Evolutionary conservation across 2,888 invertebrate genomes (phyloP).

Genomic region (Harpagoxenus sublaevis): DNA sequence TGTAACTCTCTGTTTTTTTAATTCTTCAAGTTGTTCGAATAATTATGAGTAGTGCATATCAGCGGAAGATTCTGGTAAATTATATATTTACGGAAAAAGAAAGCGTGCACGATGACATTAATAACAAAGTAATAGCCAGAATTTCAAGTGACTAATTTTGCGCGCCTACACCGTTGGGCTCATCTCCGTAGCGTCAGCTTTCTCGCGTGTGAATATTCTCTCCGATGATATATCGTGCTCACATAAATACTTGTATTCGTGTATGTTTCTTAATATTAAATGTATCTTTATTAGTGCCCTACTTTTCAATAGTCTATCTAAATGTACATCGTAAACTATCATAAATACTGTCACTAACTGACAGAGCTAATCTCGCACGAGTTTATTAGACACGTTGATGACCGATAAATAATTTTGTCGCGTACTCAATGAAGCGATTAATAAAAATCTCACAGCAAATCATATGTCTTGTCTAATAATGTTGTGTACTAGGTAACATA

Average conservation of each 20-base stretch:
- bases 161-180: conserved; percentile 72
- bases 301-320: not conserved
- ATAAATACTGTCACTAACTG: not conserved
- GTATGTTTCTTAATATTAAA: conserved; percentile 10
- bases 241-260: conserved; percentile 8
- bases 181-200: conserved; percentile 73
- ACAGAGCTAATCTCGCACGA: not conserved
- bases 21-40: too few relatives aligned
- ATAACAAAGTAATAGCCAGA: conserved; percentile 12
- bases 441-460: not conserved
- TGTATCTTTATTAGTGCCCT: not conserved
- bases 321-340: not conserved
- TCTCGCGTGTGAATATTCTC: conserved; percentile 70
- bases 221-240: conserved; percentile 12
- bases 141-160: conserved; percentile 43
- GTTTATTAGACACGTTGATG: not conserved
- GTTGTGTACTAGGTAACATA: not conserved
- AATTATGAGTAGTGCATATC: not conserved
- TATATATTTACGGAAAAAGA: conserved; percentile 21
- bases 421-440: not conserved
- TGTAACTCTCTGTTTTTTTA: too few relatives aligned
- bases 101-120: conserved; percentile 3
- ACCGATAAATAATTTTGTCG: conserved; percentile 4
- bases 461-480: conserved; percentile 8
- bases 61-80: conserved; percentile 22